Percentiles rank a stretch among this genome's conserved stretches.
phyloP scores from a whole-genome alignment of 2,888 invertebrate genomes.

The Cheilosia scutellata region DNA sequence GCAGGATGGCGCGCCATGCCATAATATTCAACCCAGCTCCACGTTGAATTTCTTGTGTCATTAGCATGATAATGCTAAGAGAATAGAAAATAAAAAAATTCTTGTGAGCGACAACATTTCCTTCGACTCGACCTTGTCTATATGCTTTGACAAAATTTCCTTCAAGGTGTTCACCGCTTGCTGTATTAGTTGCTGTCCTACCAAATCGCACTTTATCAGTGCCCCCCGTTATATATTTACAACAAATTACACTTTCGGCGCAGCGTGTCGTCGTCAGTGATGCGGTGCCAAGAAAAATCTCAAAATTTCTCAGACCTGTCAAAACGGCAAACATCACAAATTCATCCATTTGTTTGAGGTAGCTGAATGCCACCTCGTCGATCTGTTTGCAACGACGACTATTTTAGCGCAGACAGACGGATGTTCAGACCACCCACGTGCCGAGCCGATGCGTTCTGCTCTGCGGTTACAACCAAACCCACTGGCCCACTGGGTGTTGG shows the following conservation, averaged over 20 bases:
- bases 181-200: not conserved
- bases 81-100: too few relatives aligned
- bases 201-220: not conserved
- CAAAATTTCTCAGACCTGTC: slow-evolving; percentile 70
- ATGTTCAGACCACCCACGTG: slow-evolving; percentile 71
- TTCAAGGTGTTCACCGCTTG: not conserved
- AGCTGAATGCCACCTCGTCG: slow-evolving; percentile 63
- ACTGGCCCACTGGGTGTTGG: slow-evolving; percentile 45
- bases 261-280: not conserved
- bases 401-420: slow-evolving; percentile 64
- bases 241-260: slow-evolving; percentile 8
- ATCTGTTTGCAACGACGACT: slow-evolving; percentile 56
- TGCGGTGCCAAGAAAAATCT: slow-evolving; percentile 70
- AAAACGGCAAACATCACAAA: slow-evolving; percentile 66
- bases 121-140: too few relatives aligned
- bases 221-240: not conserved
- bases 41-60: too few relatives aligned
- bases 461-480: slow-evolving; percentile 27
- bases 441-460: slow-evolving; percentile 27
- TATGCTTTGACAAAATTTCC: not conserved
- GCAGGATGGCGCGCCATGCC: too few relatives aligned
- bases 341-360: slow-evolving; percentile 69
- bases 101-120: too few relatives aligned
- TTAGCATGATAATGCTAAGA: too few relatives aligned
- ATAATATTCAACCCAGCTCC: too few relatives aligned